Conservation (phyloP, 2,797 vertebrate species). For the Myripristis jacobus region DNA sequence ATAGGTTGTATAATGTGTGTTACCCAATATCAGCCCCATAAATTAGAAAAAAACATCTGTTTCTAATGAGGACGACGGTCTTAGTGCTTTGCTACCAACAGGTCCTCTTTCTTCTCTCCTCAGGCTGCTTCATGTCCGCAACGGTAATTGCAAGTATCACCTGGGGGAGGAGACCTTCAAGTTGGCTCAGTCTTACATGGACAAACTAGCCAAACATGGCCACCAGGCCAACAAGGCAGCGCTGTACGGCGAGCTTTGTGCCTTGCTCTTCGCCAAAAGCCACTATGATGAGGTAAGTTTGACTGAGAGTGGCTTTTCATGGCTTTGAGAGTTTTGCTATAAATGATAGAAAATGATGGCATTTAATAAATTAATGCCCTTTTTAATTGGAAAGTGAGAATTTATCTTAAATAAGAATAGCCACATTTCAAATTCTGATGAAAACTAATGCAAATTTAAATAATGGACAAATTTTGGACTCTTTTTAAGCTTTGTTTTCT, state of each 20-base stretch:
- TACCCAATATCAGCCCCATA: too few species aligned
- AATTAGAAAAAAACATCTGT: too few species aligned
- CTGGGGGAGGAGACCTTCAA: constrained; percentile 99
- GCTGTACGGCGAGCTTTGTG: constrained; percentile 96
- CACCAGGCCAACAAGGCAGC: constrained; percentile 98
- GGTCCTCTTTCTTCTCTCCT: constrained; percentile 28
- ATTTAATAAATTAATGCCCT: background rate
- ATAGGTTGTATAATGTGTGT: too few species aligned
- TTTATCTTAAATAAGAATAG: background rate
- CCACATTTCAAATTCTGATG: background rate
- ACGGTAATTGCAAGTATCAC: constrained; percentile 98
- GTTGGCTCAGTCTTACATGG: constrained; percentile 97
- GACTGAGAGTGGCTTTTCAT: background rate
- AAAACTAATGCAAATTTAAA: background rate
- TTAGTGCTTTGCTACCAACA: background rate
- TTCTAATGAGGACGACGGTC: too few species aligned
- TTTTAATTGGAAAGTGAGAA: background rate
- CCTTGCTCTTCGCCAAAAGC: constrained; percentile 98
- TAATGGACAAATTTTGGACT: background rate
- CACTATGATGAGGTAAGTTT: constrained; percentile 95
- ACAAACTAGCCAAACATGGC: constrained; percentile 95
- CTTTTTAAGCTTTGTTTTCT: background rate
- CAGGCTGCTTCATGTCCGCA: constrained; percentile 97
- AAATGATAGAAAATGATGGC: background rate
- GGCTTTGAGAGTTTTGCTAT: background rate